Conservation (phyloP, 2,888 invertebrate genomes). For the Tenthredo distinguenda region DNA sequence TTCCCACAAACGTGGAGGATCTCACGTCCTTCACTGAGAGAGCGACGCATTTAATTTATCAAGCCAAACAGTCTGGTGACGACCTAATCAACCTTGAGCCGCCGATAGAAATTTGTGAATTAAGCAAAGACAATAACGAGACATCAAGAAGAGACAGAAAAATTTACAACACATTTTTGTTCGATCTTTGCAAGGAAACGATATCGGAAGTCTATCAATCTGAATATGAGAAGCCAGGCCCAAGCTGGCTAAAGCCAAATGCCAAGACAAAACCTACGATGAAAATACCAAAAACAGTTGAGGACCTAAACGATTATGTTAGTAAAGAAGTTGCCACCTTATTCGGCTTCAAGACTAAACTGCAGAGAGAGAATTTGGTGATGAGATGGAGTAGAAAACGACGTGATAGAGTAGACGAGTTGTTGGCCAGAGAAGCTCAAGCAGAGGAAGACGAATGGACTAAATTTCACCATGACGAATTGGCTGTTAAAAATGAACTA, state of each 20-base stretch:
- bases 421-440: slow-evolving; percentile 85
- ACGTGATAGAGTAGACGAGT: slow-evolving; percentile 86
- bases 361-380: slow-evolving; percentile 81
- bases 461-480: slow-evolving; percentile 86
- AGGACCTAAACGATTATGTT: slow-evolving; percentile 79
- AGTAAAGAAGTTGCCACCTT: slow-evolving; percentile 79
- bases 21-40: slow-evolving; percentile 78
- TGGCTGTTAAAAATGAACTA: slow-evolving; percentile 83
- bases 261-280: slow-evolving; percentile 76
- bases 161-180: slow-evolving; percentile 81
- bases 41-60: slow-evolving; percentile 78
- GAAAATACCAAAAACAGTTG: slow-evolving; percentile 78
- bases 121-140: slow-evolving; percentile 70
- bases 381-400: slow-evolving; percentile 84
- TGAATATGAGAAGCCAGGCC: slow-evolving; percentile 76
- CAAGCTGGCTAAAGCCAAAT: slow-evolving; percentile 80
- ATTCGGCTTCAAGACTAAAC: slow-evolving; percentile 80
- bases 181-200: slow-evolving; percentile 83
- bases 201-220: slow-evolving; percentile 79
- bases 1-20: slow-evolving; percentile 78
- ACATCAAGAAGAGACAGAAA: slow-evolving; percentile 68
- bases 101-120: slow-evolving; percentile 71
- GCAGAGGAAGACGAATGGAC: slow-evolving; percentile 88
- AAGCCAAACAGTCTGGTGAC: slow-evolving; percentile 74
- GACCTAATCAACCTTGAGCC: slow-evolving; percentile 71